These are phyloP conservation scores for Xylota sylvarum DNA, from an alignment of 2,888 invertebrate genomes.

Conservation along the genomic window DNA sequence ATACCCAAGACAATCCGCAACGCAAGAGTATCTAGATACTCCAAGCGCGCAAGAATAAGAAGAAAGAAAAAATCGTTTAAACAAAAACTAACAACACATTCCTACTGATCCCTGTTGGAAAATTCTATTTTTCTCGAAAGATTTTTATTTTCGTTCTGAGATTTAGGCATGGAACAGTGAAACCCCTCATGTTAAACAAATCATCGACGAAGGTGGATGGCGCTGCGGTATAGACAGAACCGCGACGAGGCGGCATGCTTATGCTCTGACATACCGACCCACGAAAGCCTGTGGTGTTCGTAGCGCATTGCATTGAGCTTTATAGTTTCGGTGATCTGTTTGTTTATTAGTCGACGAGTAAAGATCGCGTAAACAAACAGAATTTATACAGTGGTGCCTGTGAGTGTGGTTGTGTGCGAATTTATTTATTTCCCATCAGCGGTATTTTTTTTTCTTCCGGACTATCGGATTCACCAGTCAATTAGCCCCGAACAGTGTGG, in stretches of 20 bases:
- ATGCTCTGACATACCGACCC: conserved; percentile 28
- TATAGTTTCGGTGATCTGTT: conserved; percentile 28
- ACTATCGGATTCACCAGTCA: background rate
- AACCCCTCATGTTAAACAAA: conserved; percentile 10
- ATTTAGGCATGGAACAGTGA: conserved; percentile 35
- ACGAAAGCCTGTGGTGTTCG: conserved; percentile 21
- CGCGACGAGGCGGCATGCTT: conserved; percentile 7
- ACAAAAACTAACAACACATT: background rate
- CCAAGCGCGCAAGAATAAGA: conserved; percentile 24
- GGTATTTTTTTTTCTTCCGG: conserved; percentile 25
- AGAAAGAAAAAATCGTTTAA: conserved; percentile 1
- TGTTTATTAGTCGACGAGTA: conserved; percentile 36
- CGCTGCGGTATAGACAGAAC: conserved; percentile 20
- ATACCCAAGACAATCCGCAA: conserved; percentile 36
- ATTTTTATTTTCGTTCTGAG: conserved; percentile 58
- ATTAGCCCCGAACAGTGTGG: background rate
- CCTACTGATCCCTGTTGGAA: conserved; percentile 24
- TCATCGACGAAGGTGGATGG: conserved; percentile 30
- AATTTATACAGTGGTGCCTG: conserved; percentile 40
- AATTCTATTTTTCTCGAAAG: conserved; percentile 12
- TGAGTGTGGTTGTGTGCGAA: background rate
- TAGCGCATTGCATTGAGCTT: conserved; percentile 4
- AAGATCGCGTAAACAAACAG: conserved; percentile 56
- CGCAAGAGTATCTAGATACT: conserved; percentile 25
- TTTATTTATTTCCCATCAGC: conserved; percentile 31